A percentile compares a stretch with the other conserved stretches of the same genome.
These are phyloP conservation scores for Etia nguti DNA, from an alignment of 2,113 vertebrate species.

Conservation along the genomic window DNA sequence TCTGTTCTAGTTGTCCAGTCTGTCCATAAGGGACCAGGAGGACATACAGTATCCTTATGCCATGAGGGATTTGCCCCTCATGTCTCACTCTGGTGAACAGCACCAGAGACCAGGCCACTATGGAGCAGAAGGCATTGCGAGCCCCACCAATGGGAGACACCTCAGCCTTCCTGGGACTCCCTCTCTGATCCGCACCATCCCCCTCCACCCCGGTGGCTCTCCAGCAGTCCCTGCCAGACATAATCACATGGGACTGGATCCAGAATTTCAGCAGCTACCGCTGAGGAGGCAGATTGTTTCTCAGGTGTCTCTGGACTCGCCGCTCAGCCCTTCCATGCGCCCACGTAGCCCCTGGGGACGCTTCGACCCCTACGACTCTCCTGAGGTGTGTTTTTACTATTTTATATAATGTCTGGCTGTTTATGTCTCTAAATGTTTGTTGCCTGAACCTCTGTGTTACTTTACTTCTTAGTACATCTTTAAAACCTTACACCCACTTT, in stretches of 20 bases:
- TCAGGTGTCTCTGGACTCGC: slow-evolving; percentile 50
- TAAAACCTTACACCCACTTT: not conserved
- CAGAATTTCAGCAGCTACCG: not conserved
- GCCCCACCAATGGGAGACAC: not conserved
- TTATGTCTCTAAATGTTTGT: not conserved
- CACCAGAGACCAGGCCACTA: not conserved
- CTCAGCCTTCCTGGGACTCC: slow-evolving; percentile 11
- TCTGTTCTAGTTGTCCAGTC: slow-evolving; percentile 40
- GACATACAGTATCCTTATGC: slow-evolving; percentile 41
- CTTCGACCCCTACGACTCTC: slow-evolving; percentile 60
- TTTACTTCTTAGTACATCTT: not conserved
- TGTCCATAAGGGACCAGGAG: slow-evolving; percentile 53
- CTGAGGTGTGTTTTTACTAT: slow-evolving; percentile 41
- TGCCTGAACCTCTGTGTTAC: not conserved
- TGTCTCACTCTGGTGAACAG: not conserved
- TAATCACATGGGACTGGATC: not conserved
- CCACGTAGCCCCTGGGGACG: slow-evolving; percentile 58
- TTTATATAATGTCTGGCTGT: not conserved
- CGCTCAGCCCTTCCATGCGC: slow-evolving; percentile 40
- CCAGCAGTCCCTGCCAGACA: slow-evolving; percentile 15
- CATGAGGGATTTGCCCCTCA: slow-evolving; percentile 47
- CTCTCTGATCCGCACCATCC: not conserved
- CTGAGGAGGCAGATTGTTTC: slow-evolving; percentile 36
- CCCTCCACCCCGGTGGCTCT: not conserved
- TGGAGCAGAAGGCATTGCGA: not conserved